Percentiles rank a stretch among this genome's conserved stretches.
These are phyloP conservation scores for Chionoecetes opilio DNA, from an alignment of 1,140 invertebrate genomes.

Conservation along the genomic window DNA sequence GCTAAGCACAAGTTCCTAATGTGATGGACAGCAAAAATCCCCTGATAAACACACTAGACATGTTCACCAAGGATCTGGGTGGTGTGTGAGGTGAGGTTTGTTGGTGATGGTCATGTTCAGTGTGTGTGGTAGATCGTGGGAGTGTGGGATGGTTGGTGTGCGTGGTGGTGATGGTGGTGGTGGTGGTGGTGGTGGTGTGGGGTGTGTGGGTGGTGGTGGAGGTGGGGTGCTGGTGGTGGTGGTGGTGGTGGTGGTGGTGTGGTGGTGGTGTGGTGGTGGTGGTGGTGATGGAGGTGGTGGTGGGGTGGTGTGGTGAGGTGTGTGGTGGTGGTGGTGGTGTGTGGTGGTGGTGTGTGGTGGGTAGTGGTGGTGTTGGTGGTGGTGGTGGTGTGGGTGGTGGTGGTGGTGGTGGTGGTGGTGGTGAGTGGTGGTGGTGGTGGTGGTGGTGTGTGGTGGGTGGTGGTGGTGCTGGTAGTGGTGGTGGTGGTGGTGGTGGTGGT, in stretches of 20 bases:
- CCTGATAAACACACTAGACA: constrained; percentile 73
- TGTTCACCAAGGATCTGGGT: too few relatives aligned
- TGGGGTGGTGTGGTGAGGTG: too few relatives aligned
- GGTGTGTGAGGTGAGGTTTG: too few relatives aligned
- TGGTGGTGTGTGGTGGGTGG: too few relatives aligned
- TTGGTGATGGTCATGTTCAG: constrained; percentile 35
- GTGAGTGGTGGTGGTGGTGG: not conserved
- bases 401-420: not conserved
- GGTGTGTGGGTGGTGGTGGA: not conserved
- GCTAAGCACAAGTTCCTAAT: constrained; percentile 69
- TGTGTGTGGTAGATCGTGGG: not conserved
- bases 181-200: constrained; percentile 13
- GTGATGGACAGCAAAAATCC: constrained; percentile 77
- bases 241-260: not conserved
- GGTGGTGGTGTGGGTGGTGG: not conserved
- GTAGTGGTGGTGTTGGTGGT: not conserved
- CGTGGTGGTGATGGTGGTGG: constrained; percentile 37
- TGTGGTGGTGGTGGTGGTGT: not conserved
- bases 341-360: not conserved
- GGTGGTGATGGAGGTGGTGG: not conserved
- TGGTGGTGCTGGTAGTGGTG: too few relatives aligned
- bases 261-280: not conserved
- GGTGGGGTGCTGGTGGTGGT: not conserved
- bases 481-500: too few relatives aligned
- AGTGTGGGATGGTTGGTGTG: too few relatives aligned